phyloP scores from a whole-genome alignment of 2,113 vertebrate genomes.

The Polypterus bichir region DNA sequence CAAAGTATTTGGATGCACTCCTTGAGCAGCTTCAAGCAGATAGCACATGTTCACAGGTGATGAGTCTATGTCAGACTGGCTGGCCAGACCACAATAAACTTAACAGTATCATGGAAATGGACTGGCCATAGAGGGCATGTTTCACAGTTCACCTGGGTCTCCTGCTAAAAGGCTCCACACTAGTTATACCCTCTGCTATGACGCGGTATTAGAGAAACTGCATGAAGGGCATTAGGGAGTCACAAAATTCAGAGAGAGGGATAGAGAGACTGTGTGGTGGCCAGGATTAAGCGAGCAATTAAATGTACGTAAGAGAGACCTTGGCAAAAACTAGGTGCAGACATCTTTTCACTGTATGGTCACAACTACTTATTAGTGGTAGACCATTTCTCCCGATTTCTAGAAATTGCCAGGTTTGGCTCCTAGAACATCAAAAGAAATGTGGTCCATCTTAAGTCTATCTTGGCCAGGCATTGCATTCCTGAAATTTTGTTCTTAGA shows the following conservation, averaged over 20 bases:
- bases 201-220: conserved; percentile 8
- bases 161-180: conserved; percentile 8
- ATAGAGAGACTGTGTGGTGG: conserved; percentile 16
- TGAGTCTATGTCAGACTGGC: conserved; percentile 1
- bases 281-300: background rate
- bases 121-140: background rate
- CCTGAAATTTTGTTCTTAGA: too few species aligned
- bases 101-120: background rate
- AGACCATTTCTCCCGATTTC: too few species aligned
- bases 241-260: conserved; percentile 13
- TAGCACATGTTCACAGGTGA: conserved; percentile 5
- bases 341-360: too few species aligned
- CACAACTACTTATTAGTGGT: too few species aligned
- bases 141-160: conserved; percentile 13
- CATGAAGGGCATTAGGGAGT: conserved; percentile 13
- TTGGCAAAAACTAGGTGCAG: too few species aligned
- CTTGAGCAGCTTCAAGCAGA: background rate
- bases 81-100: conserved; percentile 10
- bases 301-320: too few species aligned
- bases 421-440: too few species aligned
- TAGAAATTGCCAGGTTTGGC: too few species aligned
- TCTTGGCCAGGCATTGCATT: too few species aligned
- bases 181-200: conserved; percentile 15
- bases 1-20: conserved; percentile 8
- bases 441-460: too few species aligned